Percentiles rank a stretch among this genome's conserved stretches.
Evolutionary conservation across 2,888 invertebrate species (phyloP).

Genomic region (Nomada fabriciana): DNA sequence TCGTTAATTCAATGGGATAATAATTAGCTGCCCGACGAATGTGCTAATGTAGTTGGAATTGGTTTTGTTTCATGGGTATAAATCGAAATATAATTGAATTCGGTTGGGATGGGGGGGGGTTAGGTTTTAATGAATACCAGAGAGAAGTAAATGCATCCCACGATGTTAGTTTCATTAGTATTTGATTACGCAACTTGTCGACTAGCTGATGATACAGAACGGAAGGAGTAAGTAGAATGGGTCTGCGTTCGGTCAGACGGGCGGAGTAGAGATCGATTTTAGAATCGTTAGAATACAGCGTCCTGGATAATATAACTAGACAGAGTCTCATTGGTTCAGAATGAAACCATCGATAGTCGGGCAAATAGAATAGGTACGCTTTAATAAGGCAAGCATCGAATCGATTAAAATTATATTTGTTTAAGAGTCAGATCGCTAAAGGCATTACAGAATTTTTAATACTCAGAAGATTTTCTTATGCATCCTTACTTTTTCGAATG

Average conservation of each 20-base stretch:
- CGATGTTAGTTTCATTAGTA: neutral
- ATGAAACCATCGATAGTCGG: neutral
- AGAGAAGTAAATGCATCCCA: neutral
- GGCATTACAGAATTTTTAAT: neutral
- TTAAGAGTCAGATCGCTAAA: neutral
- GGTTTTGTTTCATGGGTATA: no score
- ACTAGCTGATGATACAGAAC: neutral
- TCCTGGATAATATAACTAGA: neutral
- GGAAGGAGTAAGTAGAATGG: neutral
- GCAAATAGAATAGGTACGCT: constrained; percentile 7
- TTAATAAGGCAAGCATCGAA: neutral
- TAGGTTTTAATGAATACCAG: neutral
- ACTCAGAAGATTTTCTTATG: neutral
- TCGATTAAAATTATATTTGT: neutral
- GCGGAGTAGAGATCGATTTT: neutral
- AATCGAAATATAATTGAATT: neutral
- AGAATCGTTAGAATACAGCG: no score
- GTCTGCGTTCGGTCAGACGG: neutral
- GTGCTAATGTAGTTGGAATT: no score
- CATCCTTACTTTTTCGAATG: no score
- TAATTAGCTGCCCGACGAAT: no score
- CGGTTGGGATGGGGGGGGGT: neutral
- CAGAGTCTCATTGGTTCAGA: neutral
- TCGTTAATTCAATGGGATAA: no score
- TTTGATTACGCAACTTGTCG: neutral